These are phyloP conservation scores for Hyposmocoma kahamanoa DNA, from an alignment of 1,140 invertebrate species.

Conservation along the genomic window DNA sequence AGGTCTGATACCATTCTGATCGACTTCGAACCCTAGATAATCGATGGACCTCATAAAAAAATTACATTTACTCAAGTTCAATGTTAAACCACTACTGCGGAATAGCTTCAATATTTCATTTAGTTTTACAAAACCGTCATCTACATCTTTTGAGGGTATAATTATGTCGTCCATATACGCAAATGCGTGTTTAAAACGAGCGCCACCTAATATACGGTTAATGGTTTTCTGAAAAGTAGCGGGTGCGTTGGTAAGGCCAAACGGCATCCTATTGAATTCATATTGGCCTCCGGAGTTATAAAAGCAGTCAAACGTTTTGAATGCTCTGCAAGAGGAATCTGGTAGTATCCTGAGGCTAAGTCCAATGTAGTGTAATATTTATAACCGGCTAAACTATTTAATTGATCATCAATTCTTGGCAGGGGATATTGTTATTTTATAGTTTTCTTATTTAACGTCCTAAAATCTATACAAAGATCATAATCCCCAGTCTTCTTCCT, in stretches of 20 bases:
- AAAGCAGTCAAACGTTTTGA: constrained; percentile 1
- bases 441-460: constrained; percentile 3
- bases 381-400: constrained; percentile 1
- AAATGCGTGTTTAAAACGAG: constrained; percentile 4
- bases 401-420: neutral
- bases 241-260: constrained; percentile 40
- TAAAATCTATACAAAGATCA: constrained; percentile 42
- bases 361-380: constrained; percentile 4
- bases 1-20: neutral
- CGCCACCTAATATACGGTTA: constrained; percentile 35
- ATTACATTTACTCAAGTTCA: neutral
- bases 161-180: constrained; percentile 23
- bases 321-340: neutral
- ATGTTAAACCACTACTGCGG: neutral
- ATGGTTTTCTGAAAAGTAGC: constrained; percentile 41
- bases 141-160: constrained; percentile 7
- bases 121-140: neutral
- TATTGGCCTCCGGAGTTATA: constrained; percentile 15
- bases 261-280: constrained; percentile 29
- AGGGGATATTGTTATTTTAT: neutral
- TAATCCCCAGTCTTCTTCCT: constrained; percentile 25
- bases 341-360: neutral
- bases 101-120: neutral
- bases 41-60: neutral
- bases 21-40: neutral